Evolutionary conservation across 2,113 vertebrate genomes (phyloP).

Genomic region (Anser brachyrhynchus): DNA sequence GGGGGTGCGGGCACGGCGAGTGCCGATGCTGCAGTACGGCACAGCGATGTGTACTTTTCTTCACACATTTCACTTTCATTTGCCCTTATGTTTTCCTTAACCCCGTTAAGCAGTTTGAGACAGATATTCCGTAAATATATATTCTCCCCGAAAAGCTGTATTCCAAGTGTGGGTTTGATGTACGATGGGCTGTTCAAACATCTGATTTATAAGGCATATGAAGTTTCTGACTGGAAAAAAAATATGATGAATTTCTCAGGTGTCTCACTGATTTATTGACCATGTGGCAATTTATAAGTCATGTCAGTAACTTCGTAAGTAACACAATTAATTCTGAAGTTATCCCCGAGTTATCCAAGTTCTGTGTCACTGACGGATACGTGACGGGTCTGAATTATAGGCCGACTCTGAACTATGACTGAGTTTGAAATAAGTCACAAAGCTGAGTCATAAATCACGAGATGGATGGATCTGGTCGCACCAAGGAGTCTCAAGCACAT

Average conservation of each 20-base stretch:
- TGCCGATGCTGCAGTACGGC: fast-evolving
- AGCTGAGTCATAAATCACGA: conserved; percentile 30
- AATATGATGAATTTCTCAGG: conserved; percentile 45
- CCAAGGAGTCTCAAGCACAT: not conserved
- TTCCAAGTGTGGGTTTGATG: not conserved
- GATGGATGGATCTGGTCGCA: not conserved
- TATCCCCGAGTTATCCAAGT: conserved; percentile 43
- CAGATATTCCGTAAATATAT: not conserved
- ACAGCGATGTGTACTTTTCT: fast-evolving
- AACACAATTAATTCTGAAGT: conserved; percentile 71
- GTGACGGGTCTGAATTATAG: conserved; percentile 36
- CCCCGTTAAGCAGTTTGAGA: not conserved
- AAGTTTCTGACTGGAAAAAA: conserved; percentile 31
- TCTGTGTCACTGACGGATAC: conserved; percentile 43
- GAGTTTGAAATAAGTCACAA: conserved; percentile 45
- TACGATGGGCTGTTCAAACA: not conserved
- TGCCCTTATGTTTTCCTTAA: not conserved
- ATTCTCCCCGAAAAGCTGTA: not conserved
- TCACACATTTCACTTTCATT: not conserved
- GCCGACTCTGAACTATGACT: conserved; percentile 33
- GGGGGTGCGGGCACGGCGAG: not conserved
- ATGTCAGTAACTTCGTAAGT: conserved; percentile 69
- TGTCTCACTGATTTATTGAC: conserved; percentile 62
- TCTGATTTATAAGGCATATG: conserved; percentile 53
- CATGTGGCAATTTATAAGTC: conserved; percentile 62